Conservation (phyloP, 1,140 invertebrate genomes). For the Zaprionus ornatus region DNA sequence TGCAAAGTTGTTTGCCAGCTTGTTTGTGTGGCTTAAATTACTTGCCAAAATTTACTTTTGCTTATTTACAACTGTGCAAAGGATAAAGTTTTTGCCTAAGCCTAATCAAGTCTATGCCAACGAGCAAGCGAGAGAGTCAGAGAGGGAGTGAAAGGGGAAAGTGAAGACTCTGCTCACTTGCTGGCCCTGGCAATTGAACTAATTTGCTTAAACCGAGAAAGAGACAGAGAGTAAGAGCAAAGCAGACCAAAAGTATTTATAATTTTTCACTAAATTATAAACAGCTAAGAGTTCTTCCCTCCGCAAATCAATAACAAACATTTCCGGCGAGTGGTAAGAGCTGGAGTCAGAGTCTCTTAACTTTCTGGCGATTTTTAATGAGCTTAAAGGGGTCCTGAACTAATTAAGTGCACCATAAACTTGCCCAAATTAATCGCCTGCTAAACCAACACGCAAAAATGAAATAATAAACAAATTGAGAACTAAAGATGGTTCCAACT, state of each 20-base stretch:
- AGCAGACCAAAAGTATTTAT: constrained; percentile 66
- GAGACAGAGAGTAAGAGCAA: not conserved
- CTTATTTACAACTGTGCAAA: constrained; percentile 82
- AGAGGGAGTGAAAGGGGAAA: not conserved
- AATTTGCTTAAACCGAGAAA: constrained; percentile 76
- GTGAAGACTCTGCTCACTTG: constrained; percentile 39
- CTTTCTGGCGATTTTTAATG: constrained; percentile 62
- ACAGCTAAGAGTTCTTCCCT: constrained; percentile 62
- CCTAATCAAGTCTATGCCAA: constrained; percentile 76
- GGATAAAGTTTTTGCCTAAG: constrained; percentile 80
- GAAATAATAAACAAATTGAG: not conserved
- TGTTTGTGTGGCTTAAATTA: constrained; percentile 82
- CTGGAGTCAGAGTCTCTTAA: constrained; percentile 5
- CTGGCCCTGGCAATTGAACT: constrained; percentile 70
- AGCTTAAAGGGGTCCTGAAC: constrained; percentile 62
- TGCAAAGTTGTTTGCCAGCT: constrained; percentile 79
- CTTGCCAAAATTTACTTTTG: constrained; percentile 82
- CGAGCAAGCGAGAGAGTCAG: constrained; percentile 1
- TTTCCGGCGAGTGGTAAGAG: not conserved
- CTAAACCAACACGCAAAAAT: constrained; percentile 17
- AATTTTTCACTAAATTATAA: constrained; percentile 76
- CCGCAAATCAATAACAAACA: constrained; percentile 56
- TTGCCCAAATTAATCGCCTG: constrained; percentile 37
- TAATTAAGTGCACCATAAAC: constrained; percentile 68
- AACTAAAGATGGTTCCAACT: constrained; percentile 1